These are phyloP conservation scores for Spinus olivaceus DNA, from an alignment of 2,797 vertebrate genomes.

Conservation along the genomic window DNA sequence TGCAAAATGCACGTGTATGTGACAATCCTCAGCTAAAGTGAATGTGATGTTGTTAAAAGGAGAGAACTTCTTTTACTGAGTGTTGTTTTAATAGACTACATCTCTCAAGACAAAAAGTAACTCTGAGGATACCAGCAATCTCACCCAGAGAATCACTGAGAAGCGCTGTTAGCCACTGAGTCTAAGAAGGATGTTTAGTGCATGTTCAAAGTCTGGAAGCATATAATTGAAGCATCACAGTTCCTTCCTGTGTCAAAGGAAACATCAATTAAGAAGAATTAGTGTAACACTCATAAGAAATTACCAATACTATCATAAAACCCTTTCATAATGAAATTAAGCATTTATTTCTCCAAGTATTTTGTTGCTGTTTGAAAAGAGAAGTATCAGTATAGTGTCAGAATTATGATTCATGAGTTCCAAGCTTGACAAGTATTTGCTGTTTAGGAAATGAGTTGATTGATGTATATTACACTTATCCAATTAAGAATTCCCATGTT, in stretches of 20 bases:
- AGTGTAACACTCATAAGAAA: background rate
- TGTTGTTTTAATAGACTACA: background rate
- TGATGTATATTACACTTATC: background rate
- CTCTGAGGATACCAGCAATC: background rate
- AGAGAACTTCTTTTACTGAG: background rate
- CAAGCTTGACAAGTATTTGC: background rate
- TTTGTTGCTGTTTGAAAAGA: background rate
- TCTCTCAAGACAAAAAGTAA: background rate
- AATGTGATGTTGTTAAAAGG: rapidly evolving
- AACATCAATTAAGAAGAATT: background rate
- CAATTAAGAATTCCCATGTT: background rate
- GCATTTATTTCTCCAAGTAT: background rate
- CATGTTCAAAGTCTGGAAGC: background rate
- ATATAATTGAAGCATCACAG: background rate
- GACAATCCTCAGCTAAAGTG: background rate
- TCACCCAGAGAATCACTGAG: background rate
- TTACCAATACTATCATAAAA: background rate
- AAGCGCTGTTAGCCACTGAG: background rate
- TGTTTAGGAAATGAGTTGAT: background rate
- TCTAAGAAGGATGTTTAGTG: background rate
- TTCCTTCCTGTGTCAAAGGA: background rate
- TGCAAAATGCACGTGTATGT: background rate
- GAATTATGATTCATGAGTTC: background rate
- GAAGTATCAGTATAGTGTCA: background rate
- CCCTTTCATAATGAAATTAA: background rate